Evolutionary conservation across 1,140 invertebrate genomes (phyloP).

Genomic region (Calephelis virginiensis): DNA sequence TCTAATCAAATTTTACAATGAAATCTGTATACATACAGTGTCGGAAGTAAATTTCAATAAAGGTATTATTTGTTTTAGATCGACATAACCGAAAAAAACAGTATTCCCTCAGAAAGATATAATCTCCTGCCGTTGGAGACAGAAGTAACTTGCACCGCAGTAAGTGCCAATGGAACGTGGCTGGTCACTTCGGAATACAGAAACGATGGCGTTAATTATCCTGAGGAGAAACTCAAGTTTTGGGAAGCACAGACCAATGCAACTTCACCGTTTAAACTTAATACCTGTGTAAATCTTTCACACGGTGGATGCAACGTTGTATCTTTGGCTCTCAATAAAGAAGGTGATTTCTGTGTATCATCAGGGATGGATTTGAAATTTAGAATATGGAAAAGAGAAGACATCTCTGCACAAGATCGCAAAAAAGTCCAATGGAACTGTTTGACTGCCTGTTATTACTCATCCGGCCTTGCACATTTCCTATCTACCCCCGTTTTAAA

Average conservation of each 20-base stretch:
- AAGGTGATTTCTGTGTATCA: constrained; percentile 60
- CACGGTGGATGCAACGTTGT: constrained; percentile 66
- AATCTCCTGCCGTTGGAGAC: constrained; percentile 69
- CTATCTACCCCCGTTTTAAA: constrained; percentile 48
- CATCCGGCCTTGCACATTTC: constrained; percentile 53
- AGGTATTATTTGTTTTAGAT: constrained; percentile 51
- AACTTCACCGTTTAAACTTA: constrained; percentile 51
- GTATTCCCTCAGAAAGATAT: constrained; percentile 57
- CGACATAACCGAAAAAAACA: constrained; percentile 71
- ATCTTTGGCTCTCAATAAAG: constrained; percentile 51
- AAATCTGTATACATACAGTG: too few relatives aligned
- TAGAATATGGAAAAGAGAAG: constrained; percentile 60
- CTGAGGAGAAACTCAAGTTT: constrained; percentile 69
- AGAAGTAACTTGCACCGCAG: constrained; percentile 60
- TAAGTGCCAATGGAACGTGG: constrained; percentile 53
- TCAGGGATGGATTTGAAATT: constrained; percentile 64
- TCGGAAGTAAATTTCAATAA: neutral
- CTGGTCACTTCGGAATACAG: constrained; percentile 68
- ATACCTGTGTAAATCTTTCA: constrained; percentile 63
- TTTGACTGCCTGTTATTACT: constrained; percentile 68
- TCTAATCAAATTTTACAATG: too few relatives aligned
- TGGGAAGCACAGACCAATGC: constrained; percentile 44
- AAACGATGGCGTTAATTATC: constrained; percentile 58
- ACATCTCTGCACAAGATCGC: constrained; percentile 27
- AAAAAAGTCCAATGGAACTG: constrained; percentile 52